Evolutionary conservation across 2,888 invertebrate species (phyloP), one percentile per base, ranked within the genome.

Genomic region (Petrolisthes cinctipes): DNA sequence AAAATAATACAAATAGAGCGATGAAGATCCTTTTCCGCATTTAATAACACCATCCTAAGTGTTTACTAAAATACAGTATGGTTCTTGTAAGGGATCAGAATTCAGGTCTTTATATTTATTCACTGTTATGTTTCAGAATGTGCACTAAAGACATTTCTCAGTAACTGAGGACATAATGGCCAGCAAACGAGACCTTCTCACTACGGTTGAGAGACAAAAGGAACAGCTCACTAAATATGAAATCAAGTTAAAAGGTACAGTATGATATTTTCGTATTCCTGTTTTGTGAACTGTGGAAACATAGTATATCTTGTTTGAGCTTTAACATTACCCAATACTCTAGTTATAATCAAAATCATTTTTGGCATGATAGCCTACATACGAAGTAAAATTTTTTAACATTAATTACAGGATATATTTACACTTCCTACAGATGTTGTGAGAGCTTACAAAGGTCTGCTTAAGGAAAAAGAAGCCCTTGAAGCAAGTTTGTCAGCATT

Each of bases 391-490:
- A 57, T 57, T 85, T n/a, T 17, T 68, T 85, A 5, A 68, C 37
- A 68, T 7, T 53, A 86, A 37, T 4, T n/a, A 51, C 23, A 14
- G 6, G 11, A 73, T 73, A 61, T 20, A 17, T 14, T n/a, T 85
- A 56, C 9, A 66, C 5, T 23, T 68, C 66, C 4, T 7, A 20
- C 85, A 90, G 90, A 90, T 85, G 84, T 90, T 76, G 88, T 90
- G 56, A 61, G 88, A 82, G 90, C 90, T 4, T 90, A 90, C 82
- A 90, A 90, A 86, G 85, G 89, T 6, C 68, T 90, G 2, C 54
- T 83, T 23, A 90, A 89, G 56, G 90, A 90, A 61, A 89, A 89
- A 56, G 90, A 90, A 79, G 90, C 89, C 54, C 79, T 90, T 20
- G 89, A 90, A 76, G 79, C 89, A 5, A 89, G 89, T 78, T 81